Evolutionary conservation across 2,113 vertebrate genomes (phyloP), one percentile per base, ranked within the genome.

Genomic region (Perca fluviatilis): DNA sequence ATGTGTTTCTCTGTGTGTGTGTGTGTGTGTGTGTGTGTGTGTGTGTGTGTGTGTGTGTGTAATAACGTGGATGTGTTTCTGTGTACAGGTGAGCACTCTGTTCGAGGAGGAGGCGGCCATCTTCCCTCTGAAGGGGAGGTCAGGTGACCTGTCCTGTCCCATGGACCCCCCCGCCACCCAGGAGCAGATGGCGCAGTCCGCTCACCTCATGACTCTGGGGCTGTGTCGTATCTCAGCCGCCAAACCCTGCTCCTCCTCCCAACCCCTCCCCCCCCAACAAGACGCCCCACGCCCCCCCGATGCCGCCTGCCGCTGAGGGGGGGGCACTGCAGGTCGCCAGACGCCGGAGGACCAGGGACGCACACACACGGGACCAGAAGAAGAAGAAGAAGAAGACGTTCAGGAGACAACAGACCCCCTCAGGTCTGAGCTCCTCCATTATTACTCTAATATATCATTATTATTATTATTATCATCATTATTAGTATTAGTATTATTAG

Each of bases 141-240:
- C 86, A 25, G 84, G 74, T 76, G 80, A 82, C 8, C 69, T 93
- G 57, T 87, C 87, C 0, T 77, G 76, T 82, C 67, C 79, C 40
- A 77, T 89, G 11, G 63, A 80, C 12, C 79, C 92, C 70, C 47
- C 79, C 0, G 57, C 60, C 86, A 75, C 66, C 51, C 88, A 94
- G 85, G 93, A 96, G 64, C 84, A 93, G 77, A 92, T 78, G 85
- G 91, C 89, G 1, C 94, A 94, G 76, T 92, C 90, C 1, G 83
- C 95, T 63, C 95, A 95, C 90, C 93, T 96, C 62, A 94, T 94
- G 91, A 92, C 81, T 69, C 86, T 95, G 63, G 90, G 90, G 0
- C 25, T 96, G 18, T 95, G 85, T 73, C 53, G 84, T 0, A 76
- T 94, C 85, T 95, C 90, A 2, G 83, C 88, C 3, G 7, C 91